These are phyloP conservation scores for Thryonomys swinderianus DNA, from an alignment of 2,113 vertebrate genomes.

Conservation along the genomic window DNA sequence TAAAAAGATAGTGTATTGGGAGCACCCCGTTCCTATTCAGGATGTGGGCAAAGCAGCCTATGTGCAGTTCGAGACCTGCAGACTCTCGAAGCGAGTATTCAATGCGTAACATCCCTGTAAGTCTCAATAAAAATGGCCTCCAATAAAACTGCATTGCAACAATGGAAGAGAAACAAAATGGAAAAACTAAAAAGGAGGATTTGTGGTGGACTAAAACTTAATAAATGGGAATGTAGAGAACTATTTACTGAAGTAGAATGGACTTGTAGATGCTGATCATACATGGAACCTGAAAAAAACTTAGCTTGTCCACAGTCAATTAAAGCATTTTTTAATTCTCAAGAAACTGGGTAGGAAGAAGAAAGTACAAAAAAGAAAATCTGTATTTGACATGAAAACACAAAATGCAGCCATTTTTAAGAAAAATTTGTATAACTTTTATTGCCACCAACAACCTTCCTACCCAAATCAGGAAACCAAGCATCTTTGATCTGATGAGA, in stretches of 20 bases:
- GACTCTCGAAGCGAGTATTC: not conserved
- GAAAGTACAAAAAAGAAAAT: not conserved
- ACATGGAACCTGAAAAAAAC: not conserved
- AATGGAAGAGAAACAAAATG: not conserved
- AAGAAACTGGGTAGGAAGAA: not conserved
- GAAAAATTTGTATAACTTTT: not conserved
- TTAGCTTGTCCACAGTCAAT: not conserved
- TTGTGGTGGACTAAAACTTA: not conserved
- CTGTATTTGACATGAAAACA: not conserved
- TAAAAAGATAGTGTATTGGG: not conserved
- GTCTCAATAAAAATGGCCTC: not conserved
- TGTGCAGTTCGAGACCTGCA: not conserved
- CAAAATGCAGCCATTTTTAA: not conserved
- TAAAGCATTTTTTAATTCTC: not conserved
- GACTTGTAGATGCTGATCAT: not conserved
- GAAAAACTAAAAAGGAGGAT: not conserved
- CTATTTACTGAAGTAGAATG: not conserved
- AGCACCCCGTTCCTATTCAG: not conserved
- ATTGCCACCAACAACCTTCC: not conserved
- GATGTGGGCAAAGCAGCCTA: not conserved
- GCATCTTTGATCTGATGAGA: not conserved
- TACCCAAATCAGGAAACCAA: not conserved
- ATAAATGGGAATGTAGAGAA: not conserved
- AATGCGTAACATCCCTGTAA: not conserved
- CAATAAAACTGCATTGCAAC: not conserved